phyloP scores from a whole-genome alignment of 2,113 vertebrate genomes.

The Bothrops jararaca region DNA sequence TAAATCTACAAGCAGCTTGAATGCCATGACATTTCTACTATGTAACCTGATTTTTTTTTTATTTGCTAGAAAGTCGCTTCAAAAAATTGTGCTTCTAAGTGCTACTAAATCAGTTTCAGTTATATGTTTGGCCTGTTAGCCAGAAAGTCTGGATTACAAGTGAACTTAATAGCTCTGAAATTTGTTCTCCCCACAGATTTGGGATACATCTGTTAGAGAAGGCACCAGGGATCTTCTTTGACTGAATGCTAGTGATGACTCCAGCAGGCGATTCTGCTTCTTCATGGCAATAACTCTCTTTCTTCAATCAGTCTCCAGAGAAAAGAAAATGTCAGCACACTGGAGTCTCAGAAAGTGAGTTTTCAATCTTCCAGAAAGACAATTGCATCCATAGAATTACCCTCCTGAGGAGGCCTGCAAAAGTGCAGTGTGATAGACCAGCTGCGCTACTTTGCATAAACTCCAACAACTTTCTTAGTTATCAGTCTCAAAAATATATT shows the following conservation, averaged over 20 bases:
- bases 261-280: constrained; percentile 35
- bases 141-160: constrained; percentile 11
- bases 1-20: not conserved
- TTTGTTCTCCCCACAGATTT: constrained; percentile 27
- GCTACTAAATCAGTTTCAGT: not conserved
- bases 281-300: constrained; percentile 15
- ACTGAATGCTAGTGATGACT: constrained; percentile 33
- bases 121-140: not conserved
- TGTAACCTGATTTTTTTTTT: not conserved
- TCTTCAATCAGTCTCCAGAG: constrained; percentile 34
- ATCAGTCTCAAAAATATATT: not conserved
- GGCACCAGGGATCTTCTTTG: not conserved
- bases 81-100: not conserved
- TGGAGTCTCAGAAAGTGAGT: constrained; percentile 4
- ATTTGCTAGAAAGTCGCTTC: not conserved
- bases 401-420: not conserved
- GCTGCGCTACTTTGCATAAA: not conserved
- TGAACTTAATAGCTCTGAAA: constrained; percentile 31
- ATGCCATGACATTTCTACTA: not conserved
- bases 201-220: constrained; percentile 31
- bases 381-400: constrained; percentile 1
- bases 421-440: not conserved
- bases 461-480: not conserved
- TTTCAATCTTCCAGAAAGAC: constrained; percentile 17
- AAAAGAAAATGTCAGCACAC: constrained; percentile 8